A percentile compares a stretch with the other conserved stretches of the same genome.
phyloP scores from a whole-genome alignment of 2,113 vertebrate genomes.

The Amazona guildingii region DNA sequence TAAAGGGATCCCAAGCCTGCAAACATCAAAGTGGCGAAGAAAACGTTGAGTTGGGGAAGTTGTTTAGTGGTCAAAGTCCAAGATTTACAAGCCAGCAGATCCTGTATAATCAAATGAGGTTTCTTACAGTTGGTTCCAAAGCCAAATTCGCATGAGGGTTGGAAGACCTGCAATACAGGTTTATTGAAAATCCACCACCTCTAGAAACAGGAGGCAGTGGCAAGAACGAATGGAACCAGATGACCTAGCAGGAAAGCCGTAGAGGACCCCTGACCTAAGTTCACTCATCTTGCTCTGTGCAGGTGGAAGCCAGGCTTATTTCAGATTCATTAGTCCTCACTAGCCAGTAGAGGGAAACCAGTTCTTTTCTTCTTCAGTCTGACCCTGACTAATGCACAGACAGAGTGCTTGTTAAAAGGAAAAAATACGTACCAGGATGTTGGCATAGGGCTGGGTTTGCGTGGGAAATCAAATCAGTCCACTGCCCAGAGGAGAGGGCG shows the following conservation, averaged over 20 bases:
- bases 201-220: not conserved
- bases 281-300: not conserved
- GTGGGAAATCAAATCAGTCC: not conserved
- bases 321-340: not conserved
- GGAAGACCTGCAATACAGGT: not conserved
- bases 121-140: not conserved
- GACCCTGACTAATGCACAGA: not conserved
- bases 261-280: not conserved
- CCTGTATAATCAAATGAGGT: not conserved
- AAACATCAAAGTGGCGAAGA: not conserved
- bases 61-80: not conserved
- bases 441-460: not conserved
- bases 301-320: not conserved
- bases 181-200: not conserved
- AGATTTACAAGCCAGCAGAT: not conserved
- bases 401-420: not conserved
- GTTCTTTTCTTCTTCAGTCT: not conserved
- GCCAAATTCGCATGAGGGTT: accelerated
- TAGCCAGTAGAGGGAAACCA: not conserved
- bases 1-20: not conserved
- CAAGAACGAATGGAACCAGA: not conserved
- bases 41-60: not conserved
- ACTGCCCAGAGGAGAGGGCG: not conserved
- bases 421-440: not conserved
- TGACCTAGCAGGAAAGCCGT: not conserved